Evolutionary conservation across 2,888 invertebrate species (phyloP), one percentile per base, ranked within the genome.

Genomic region (Abrostola tripartita): DNA sequence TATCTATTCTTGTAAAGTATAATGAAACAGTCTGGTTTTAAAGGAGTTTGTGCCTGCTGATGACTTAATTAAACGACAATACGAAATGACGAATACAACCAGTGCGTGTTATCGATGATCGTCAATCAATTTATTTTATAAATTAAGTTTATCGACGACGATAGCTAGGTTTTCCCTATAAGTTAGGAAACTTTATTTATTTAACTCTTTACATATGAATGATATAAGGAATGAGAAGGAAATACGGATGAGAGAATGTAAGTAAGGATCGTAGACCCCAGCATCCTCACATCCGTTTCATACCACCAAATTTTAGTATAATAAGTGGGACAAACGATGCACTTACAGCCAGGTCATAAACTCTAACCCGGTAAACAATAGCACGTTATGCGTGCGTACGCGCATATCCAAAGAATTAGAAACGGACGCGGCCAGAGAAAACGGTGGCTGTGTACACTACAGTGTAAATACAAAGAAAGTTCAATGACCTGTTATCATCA

Each of bases 401-500:
- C 65, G 65, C 65, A 56, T 58, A 56, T 44, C 51, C 59, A 5
- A 53, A 63, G 47, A 60, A 38, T 66, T 71, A 40, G 52, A 37
- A 51, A 56, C 57, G 52, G 52, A 47, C 24, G 24, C 24, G 24
- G 24, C 52, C 63, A 9, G 55, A 71, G 52, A 68, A 51, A 63
- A 57, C 63, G 52, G 40, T 54, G 12, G 59, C 55, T 71, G 60
- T 60, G 64, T 67, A 68, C 41, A 60, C 12, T 37, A 42, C 65
- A 67, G 24, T 24, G 24, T 24, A 24, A 24, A 24, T 57, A 74
- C 64, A 63, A 63, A 38, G 64, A 56, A 67, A 64, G 81, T 71
- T 78, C 74, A 74, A 53, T 37, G 71, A 65, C 61, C 80, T 60
- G 54, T 78, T 83, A 83, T 82, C 83, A 72, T 58, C n/a, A 44